Base-by-base conservation (phyloP, 1,140 invertebrate species). In the Aphelinus certus region DNA sequence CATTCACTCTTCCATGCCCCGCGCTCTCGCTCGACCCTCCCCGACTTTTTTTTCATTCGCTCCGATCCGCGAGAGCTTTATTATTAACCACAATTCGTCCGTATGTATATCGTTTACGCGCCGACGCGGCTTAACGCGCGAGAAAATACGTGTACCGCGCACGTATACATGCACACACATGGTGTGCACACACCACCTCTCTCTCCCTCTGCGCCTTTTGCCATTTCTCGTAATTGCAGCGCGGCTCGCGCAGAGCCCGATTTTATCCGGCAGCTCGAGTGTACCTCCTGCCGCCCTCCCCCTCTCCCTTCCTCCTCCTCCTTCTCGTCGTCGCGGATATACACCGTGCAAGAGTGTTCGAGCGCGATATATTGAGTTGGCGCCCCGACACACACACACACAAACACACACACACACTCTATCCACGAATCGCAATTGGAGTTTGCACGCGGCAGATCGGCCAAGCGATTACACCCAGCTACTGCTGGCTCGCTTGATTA, bases 181-280 rank as follows among this genome's bases (percentile, higher is more conserved):
- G 26, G 26, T 26, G 26, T 26, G 26, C 26, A 26, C 26, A 26
- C 26, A 26, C 26, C 26, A 26, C 26, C 26, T 26, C 26, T 26
- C 26, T 26, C 26, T 26, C 26, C 26, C 26, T 26, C 26, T 57
- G 67, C 55, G 64, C 43, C 42, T 68, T 67, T 63, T 63, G 57
- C 57, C 58, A 62, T 74, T 74, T 63, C 65, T 63, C 58, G 51
- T 74, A 74, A 74, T 74, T 74, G 72, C 57, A 48, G 6, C 47
- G 60, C 62, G 66, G 48, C 65, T 74, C 51, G 26, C 26, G 26
- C 26, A 26, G 26, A 26, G 26, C 58, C 62, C 58, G 72, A 68
- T 74, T 68, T 74, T 73, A 73, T 73, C 71, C 60, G 63, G 46
- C 43, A 46, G 53, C 51, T 10, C 69, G 49, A 49, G 60, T 49